Evolutionary conservation across 2,797 vertebrate genomes (phyloP).

Genomic region (Schizothorax lantsangensis): DNA sequence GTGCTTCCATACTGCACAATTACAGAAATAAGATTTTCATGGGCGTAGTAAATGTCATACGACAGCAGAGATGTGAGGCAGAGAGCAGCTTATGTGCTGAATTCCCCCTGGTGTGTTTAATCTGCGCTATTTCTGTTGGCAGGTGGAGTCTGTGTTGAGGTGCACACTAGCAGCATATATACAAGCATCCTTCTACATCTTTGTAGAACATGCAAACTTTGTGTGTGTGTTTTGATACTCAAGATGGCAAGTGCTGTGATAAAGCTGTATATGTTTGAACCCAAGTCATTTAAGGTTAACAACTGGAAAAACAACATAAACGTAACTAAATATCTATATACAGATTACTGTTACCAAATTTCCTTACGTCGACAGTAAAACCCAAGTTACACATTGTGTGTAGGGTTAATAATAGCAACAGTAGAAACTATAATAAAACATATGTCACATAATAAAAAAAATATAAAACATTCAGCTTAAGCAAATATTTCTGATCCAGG

Average conservation of each 20-base stretch:
- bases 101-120: slow-evolving; percentile 14
- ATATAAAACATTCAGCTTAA: too few relatives aligned
- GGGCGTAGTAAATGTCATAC: slow-evolving; percentile 49
- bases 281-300: too few relatives aligned
- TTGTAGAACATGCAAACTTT: not conserved
- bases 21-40: slow-evolving; percentile 64
- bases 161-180: not conserved
- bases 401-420: not conserved
- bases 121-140: slow-evolving; percentile 25
- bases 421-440: not conserved
- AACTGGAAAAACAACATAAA: too few relatives aligned
- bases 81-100: slow-evolving; percentile 34
- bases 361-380: not conserved
- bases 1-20: slow-evolving; percentile 54
- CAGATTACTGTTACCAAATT: not conserved
- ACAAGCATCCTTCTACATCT: not conserved
- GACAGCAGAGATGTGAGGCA: slow-evolving; percentile 19
- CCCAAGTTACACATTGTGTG: not conserved
- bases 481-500: too few relatives aligned
- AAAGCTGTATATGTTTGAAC: too few relatives aligned
- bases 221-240: too few relatives aligned
- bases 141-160: not conserved
- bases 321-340: not conserved
- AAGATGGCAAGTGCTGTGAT: too few relatives aligned
- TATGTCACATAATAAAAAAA: too few relatives aligned